phyloP scores from a whole-genome alignment of 2,888 invertebrate genomes.

The Lithophane leautieri region DNA sequence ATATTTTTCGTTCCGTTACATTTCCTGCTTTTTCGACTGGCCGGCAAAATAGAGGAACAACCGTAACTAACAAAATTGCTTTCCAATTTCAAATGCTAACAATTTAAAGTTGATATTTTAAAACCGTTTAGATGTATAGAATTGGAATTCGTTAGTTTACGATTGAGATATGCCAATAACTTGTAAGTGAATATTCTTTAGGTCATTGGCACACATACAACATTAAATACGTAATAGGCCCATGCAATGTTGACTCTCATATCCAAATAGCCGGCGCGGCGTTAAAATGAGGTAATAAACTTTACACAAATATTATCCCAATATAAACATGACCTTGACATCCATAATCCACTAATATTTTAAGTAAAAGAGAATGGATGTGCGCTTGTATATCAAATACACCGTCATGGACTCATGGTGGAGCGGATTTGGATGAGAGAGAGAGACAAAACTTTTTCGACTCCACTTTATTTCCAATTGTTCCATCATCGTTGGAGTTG shows the following conservation, averaged over 20 bases:
- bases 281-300: conserved; percentile 36
- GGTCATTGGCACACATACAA: conserved; percentile 28
- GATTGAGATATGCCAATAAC: neutral
- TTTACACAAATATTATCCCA: conserved; percentile 38
- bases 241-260: conserved; percentile 30
- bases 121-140: neutral
- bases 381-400: neutral
- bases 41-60: neutral
- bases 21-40: conserved; percentile 31
- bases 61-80: conserved; percentile 37
- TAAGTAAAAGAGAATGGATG: conserved; percentile 42
- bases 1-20: conserved; percentile 46
- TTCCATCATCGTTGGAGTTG: neutral
- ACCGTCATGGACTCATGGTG: neutral
- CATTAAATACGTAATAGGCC: conserved; percentile 14
- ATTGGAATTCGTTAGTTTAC: neutral
- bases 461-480: neutral
- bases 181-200: conserved; percentile 12
- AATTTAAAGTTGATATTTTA: conserved; percentile 3
- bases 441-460: neutral
- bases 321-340: conserved; percentile 40
- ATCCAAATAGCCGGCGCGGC: conserved; percentile 32
- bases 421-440: neutral
- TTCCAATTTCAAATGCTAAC: conserved; percentile 24
- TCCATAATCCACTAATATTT: conserved; percentile 39